phyloP scores from a whole-genome alignment of 2,888 invertebrate genomes.

The Diogma glabrata region DNA sequence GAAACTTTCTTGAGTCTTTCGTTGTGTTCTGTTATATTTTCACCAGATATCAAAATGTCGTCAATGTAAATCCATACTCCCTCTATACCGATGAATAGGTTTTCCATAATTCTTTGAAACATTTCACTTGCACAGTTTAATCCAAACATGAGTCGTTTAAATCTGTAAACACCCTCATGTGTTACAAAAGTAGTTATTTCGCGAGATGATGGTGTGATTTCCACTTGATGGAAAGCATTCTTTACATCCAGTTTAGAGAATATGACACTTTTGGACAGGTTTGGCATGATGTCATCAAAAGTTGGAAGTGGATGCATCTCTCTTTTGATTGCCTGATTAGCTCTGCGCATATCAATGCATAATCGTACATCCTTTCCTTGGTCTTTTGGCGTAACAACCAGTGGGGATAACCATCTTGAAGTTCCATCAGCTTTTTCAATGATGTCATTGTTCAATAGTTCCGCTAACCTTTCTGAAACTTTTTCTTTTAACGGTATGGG shows the following conservation, averaged over 20 bases:
- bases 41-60: too few relatives aligned
- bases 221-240: constrained; percentile 21
- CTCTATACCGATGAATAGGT: too few relatives aligned
- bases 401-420: constrained; percentile 3
- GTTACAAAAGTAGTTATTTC: constrained; percentile 7
- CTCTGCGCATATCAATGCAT: constrained; percentile 1
- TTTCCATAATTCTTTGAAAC: constrained; percentile 21
- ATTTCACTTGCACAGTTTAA: constrained; percentile 20
- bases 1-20: too few relatives aligned
- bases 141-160: constrained; percentile 28
- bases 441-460: not conserved
- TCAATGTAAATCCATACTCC: too few relatives aligned
- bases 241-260: constrained; percentile 23
- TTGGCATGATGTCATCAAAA: constrained; percentile 16
- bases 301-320: constrained; percentile 19
- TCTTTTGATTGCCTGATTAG: constrained; percentile 10
- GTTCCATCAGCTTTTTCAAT: not conserved
- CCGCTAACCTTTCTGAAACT: not conserved
- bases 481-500: not conserved
- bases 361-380: constrained; percentile 3
- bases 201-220: not conserved
- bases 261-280: constrained; percentile 17
- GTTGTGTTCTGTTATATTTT: too few relatives aligned
- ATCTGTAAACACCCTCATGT: constrained; percentile 18
- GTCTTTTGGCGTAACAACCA: not conserved